Evolutionary conservation across 2,113 vertebrate species (phyloP), one percentile per base, ranked within the genome.

Genomic region (Camelus bactrianus): DNA sequence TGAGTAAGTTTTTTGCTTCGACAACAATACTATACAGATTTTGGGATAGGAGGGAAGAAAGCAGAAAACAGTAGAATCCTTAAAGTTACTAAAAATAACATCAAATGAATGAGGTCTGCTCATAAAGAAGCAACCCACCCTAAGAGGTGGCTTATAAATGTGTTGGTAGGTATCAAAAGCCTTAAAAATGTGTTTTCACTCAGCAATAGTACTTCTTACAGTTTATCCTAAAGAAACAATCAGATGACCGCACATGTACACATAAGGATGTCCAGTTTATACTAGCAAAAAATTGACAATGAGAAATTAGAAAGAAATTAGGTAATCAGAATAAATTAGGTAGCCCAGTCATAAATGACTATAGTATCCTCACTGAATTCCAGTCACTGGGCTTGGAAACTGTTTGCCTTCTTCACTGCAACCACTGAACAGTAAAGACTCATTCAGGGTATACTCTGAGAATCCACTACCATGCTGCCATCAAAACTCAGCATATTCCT

Each of bases 101-200:
- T 50, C 77, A 82, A 81, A 81, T 19, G 62, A 95, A 86, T 32
- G 50, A 24, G 1, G 38, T 56, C 42, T 5, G 6, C 22, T 70
- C 81, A 28, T 1, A 10, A 62, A 64, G 85, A 96, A 67, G n/a
- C 15, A 15, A 73, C 26, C 8, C 10, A 20, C 14, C 16, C 8
- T 52, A 30, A 35, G 12, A 73, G 50, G 76, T 6, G 20, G 65
- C 50, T 38, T 73, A 64, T 20, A 16, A n/a, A 87, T 26, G 56
- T 13, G 28, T 30, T 32, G 35, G 14, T 26, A 62, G n/a, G 42
- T 30, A 70, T 5, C 89, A 38, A 91, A 65, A 54, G 14, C 64
- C 69, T 84, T 88, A 75, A 84, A 60, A 56, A 87, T 12, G 28
- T 65, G 26, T 69, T 82, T 48, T 92, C 58, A 95, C 62, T 88